Evolutionary conservation across 2,888 invertebrate species (phyloP), one percentile per base, ranked within the genome.

Genomic region (Sphinx pinastri): DNA sequence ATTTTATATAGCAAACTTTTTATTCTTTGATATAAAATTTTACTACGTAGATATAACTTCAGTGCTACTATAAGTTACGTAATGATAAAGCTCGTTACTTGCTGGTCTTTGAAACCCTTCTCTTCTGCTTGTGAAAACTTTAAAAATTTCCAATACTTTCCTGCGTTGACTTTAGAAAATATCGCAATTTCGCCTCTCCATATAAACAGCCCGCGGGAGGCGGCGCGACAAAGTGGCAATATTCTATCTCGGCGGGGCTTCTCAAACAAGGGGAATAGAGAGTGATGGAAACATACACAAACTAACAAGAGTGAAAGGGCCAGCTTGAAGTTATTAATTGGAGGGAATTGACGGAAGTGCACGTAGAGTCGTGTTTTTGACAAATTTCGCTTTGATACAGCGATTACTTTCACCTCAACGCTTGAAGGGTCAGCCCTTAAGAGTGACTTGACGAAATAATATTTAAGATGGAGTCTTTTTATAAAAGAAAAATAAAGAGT

Each of bases 341-440:
- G 91, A 90, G 85, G 83, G 92, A 93, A 94, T 94, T 93, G 94
- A 93, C 92, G 91, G 90, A 91, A 91, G 90, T 91, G 90, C 90
- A 90, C 86, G 85, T 84, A 80, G 85, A 87, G 87, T 86, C 89
- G 88, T 93, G 93, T 93, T 93, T 94, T 93, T 93, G 93, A 94
- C 94, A 94, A 94, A 93, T 93, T 93, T 89, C 84, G 86, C 92
- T 93, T 94, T 93, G 93, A 94, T 93, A 93, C 91, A 87, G 83
- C 90, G 92, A 93, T 94, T 94, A 92, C 89, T 92, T 92, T 89
- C 92, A 90, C 90, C 90, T 91, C 91, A 83, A 89, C 89, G 89
- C 88, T 88, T 88, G 76, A 81, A 82, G 90, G 89, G 89, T 86
- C 87, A 87, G 71, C 77, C 82, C 81, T 82, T 85, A 83, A 80